Evolutionary conservation across 1,140 invertebrate species (phyloP).

Genomic region (Panulirus ornatus): DNA sequence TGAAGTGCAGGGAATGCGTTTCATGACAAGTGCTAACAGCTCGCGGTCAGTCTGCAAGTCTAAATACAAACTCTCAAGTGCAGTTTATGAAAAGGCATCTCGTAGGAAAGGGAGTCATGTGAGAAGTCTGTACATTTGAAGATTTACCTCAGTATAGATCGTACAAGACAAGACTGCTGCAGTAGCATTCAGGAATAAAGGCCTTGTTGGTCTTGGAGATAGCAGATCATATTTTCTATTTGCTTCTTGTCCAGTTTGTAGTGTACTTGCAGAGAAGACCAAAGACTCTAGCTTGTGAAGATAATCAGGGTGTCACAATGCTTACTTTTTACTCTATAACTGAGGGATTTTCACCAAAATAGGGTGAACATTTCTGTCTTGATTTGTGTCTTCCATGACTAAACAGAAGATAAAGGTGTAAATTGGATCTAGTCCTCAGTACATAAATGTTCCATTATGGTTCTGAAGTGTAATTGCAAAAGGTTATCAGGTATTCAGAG

Average conservation of each 20-base stretch:
- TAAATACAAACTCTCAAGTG: background rate
- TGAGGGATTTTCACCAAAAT: constrained; percentile 29
- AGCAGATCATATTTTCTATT: background rate
- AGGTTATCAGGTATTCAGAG: constrained; percentile 40
- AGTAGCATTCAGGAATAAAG: background rate
- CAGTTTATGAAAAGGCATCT: background rate
- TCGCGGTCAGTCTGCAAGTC: constrained; percentile 21
- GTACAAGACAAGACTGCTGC: background rate
- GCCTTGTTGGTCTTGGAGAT: background rate
- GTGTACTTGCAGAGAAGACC: constrained; percentile 46
- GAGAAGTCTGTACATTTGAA: background rate
- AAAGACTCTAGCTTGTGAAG: constrained; percentile 25
- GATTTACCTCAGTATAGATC: background rate
- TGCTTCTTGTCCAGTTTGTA: constrained; percentile 25
- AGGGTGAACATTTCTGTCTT: constrained; percentile 33
- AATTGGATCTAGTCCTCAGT: constrained; percentile 51
- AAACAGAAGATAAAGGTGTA: constrained; percentile 31
- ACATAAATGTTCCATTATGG: constrained; percentile 35
- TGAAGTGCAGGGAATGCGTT: constrained; percentile 5
- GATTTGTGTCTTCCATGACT: constrained; percentile 49
- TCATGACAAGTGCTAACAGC: background rate
- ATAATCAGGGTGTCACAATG: constrained; percentile 32
- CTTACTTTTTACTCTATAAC: constrained; percentile 33
- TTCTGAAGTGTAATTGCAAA: constrained; percentile 19
- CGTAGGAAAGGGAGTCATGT: background rate